phyloP scores from a whole-genome alignment of 2,797 vertebrate species.

The Dicrostonyx torquatus region DNA sequence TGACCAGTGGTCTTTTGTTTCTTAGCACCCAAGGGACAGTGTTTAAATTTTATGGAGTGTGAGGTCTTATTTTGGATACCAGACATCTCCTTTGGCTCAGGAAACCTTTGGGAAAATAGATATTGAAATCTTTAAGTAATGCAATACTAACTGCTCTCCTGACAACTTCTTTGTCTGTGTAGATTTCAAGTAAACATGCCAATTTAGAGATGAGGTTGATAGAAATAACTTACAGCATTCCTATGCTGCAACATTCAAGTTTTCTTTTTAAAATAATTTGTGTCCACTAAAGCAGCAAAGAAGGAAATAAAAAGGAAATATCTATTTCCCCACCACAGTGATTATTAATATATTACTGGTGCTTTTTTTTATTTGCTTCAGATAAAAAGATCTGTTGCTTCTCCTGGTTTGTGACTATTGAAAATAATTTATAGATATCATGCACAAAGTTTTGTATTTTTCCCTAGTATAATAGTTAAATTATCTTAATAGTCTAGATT shows the following conservation, averaged over 20 bases:
- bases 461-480: not conserved
- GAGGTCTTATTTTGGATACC: conserved; percentile 58
- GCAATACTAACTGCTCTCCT: not conserved
- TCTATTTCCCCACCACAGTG: not conserved
- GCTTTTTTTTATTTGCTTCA: conserved; percentile 32
- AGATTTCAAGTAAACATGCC: conserved; percentile 9
- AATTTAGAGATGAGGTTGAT: not conserved
- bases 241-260: not conserved
- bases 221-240: not conserved
- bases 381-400: not conserved
- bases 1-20: not conserved
- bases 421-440: not conserved
- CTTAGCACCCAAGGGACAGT: not conserved
- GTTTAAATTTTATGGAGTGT: conserved; percentile 64
- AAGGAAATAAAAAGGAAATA: not conserved
- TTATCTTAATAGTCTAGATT: conserved; percentile 22
- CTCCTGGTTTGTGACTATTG: conserved; percentile 20
- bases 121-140: conserved; percentile 39
- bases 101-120: conserved; percentile 44
- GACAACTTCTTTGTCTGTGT: not conserved
- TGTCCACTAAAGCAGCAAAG: conserved; percentile 20
- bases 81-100: conserved; percentile 24
- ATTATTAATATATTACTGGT: not conserved
- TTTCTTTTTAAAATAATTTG: conserved; percentile 31
- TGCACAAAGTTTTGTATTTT: not conserved